Evolutionary conservation across 2,113 vertebrate genomes (phyloP), one percentile per base, ranked within the genome.

Genomic region (Oriolus oriolus): DNA sequence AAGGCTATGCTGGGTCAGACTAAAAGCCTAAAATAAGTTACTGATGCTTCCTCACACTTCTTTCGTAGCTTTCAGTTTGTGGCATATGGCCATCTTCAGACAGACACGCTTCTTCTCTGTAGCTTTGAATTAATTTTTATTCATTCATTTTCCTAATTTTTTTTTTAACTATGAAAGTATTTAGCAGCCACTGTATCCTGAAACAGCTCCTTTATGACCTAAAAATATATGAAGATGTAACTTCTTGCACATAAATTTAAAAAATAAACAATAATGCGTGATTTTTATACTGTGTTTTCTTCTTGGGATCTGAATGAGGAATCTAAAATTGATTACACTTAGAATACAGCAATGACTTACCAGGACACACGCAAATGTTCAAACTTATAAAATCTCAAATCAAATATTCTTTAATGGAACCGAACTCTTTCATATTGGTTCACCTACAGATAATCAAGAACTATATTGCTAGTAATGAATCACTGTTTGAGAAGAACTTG

Each of bases 181-280:
- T 84, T 71, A 75, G 35, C 14, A 87, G 39, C 9, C 65, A 44
- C 2, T 73, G 8, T 39, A 64, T 37, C 22, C 53, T 42, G 18
- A 90, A 82, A 70, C 10, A 87, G 13, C 5, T 59, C 18, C 12
- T 74, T 50, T 79, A 50, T 44, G 16, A 66, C 10, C 26, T n/a
- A 50, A 50, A 53, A 74, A 57, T 33, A 74, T 3, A 68, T 37
- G 6, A 66, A 42, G 21, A 60, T 76, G 35, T 56, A 82, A 45
- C 4, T 16, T 17, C 6, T 56, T 77, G 45, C 9, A 68, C 28
- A 49, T 7, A 78, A 81, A 35, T 50, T 45, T 42, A 33, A 86
- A 54, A 75, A 71, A 23, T 10, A 56, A 85, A 49, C 1, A 76
- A 42, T 33, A 69, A 74, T 0, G 0, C 1, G 6, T 52, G 1